phyloP scores from a whole-genome alignment of 2,113 vertebrate genomes.

The Toxotes chatareus region DNA sequence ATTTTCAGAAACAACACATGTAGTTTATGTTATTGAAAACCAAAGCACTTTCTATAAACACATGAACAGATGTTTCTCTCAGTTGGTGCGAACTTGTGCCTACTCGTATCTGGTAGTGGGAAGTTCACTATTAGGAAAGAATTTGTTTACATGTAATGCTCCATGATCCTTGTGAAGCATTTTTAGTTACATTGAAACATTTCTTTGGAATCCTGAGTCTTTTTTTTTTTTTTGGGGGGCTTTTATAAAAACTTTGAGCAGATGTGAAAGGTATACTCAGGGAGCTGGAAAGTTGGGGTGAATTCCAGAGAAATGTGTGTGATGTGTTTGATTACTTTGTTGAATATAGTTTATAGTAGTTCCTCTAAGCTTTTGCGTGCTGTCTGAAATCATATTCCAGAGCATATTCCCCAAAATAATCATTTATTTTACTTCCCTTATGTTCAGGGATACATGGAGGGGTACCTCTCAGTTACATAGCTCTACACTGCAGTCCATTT shows the following conservation, averaged over 20 bases:
- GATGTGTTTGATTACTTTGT: constrained; percentile 22
- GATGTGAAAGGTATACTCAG: constrained; percentile 56
- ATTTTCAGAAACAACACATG: constrained; percentile 36
- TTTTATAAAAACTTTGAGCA: constrained; percentile 6
- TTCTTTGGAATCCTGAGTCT: background rate
- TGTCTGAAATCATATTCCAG: constrained; percentile 6
- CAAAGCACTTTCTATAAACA: constrained; percentile 63
- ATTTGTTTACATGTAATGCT: constrained; percentile 46
- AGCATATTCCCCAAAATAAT: constrained; percentile 2
- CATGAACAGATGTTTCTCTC: constrained; percentile 42
- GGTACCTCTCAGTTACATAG: background rate
- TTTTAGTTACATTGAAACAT: constrained; percentile 20
- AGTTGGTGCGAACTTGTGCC: constrained; percentile 50
- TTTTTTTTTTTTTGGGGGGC: background rate
- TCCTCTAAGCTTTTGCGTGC: background rate
- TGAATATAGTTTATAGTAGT: background rate
- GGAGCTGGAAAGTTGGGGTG: constrained; percentile 22
- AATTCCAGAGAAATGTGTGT: constrained; percentile 21
- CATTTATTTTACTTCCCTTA: constrained; percentile 4
- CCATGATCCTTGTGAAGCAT: constrained; percentile 18
- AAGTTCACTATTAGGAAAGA: constrained; percentile 33
- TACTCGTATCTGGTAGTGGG: constrained; percentile 26
- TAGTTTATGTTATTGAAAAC: constrained; percentile 50
- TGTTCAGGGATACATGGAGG: background rate
- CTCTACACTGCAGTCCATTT: constrained; percentile 9